Evolutionary conservation across 2,113 vertebrate species (phyloP).

Genomic region (Marcusenius ussheri): DNA sequence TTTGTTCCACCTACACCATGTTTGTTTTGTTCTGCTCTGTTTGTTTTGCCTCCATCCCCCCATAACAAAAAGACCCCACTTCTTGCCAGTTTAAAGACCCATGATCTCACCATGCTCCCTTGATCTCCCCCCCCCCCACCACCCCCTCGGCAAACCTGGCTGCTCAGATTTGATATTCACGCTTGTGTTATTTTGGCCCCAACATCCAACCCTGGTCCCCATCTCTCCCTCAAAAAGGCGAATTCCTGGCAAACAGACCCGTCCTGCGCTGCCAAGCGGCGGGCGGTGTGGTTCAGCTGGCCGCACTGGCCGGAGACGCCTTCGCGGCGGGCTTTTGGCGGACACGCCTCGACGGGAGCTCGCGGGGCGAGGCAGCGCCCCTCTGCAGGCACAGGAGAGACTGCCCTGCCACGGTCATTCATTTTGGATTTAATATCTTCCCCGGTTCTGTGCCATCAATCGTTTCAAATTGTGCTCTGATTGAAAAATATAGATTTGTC

Average conservation of each 20-base stretch:
- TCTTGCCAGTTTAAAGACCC: background rate
- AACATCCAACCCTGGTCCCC: background rate
- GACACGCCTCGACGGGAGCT: background rate
- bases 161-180: background rate
- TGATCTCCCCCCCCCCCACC: background rate
- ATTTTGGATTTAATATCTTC: background rate
- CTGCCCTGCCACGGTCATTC: background rate
- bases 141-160: background rate
- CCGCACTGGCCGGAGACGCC: background rate
- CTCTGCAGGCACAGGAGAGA: background rate
- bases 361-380: background rate
- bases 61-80: background rate
- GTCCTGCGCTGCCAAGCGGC: background rate
- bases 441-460: background rate
- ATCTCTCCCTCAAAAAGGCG: background rate
- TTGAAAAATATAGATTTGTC: conserved; percentile 6
- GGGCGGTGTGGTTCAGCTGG: background rate
- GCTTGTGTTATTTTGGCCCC: background rate
- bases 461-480: background rate
- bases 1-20: background rate
- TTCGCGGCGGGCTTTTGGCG: background rate
- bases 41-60: background rate
- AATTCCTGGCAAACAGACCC: background rate
- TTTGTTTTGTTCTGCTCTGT: background rate
- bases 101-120: background rate